Conservation (phyloP, 2,888 invertebrate genomes). For the Luperina nickerlii region DNA sequence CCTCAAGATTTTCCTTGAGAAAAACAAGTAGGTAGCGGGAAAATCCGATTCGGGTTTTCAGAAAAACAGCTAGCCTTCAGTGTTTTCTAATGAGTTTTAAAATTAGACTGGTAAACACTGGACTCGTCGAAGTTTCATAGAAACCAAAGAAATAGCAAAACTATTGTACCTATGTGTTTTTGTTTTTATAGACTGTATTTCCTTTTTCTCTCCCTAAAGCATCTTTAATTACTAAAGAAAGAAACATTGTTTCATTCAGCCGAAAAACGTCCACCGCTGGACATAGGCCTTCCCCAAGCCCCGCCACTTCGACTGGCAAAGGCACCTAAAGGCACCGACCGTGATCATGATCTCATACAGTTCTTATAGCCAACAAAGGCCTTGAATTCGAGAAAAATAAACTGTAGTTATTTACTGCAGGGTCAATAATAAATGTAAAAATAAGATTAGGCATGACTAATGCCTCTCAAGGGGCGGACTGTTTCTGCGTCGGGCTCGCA, state of each 20-base stretch:
- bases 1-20: slow-evolving; percentile 11
- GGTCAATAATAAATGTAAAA: slow-evolving; percentile 58
- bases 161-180: neutral
- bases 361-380: slow-evolving; percentile 28
- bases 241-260: neutral
- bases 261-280: neutral
- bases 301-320: neutral
- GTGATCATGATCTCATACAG: slow-evolving; percentile 21
- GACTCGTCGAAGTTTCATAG: slow-evolving; percentile 1
- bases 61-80: slow-evolving; percentile 12
- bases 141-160: neutral
- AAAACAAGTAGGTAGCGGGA: slow-evolving; percentile 22
- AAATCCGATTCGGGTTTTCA: slow-evolving; percentile 32
- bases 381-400: slow-evolving; percentile 57
- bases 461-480: slow-evolving; percentile 55
- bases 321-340: neutral
- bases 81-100: slow-evolving; percentile 15
- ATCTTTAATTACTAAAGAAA: neutral
- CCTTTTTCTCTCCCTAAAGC: neutral
- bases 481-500: slow-evolving; percentile 58
- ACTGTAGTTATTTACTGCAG: slow-evolving; percentile 44
- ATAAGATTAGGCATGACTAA: slow-evolving; percentile 65
- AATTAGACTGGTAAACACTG: slow-evolving; percentile 1
- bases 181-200: neutral
- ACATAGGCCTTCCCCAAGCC: neutral